Evolutionary conservation across 2,113 vertebrate species (phyloP), one percentile per base, ranked within the genome.

Genomic region (Leptodactylus fuscus): DNA sequence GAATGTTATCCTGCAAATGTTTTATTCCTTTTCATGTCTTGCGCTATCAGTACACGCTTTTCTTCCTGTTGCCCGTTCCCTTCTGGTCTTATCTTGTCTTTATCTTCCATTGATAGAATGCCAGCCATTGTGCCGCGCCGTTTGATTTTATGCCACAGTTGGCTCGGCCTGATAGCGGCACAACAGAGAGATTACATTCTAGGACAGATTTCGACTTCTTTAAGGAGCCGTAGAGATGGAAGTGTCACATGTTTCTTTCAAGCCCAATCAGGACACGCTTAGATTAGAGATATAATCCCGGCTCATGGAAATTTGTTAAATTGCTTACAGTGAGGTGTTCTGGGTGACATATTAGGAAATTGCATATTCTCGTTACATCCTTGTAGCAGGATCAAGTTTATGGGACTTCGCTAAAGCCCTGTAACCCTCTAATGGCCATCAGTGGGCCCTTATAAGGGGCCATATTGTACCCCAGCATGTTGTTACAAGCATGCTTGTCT

Each of bases 21-120:
- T 36, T 77, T 77, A 36, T 78, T 78, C 75, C 29, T 18, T 36
- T 55, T 60, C 9, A 44, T 80, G 77, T 58, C n/a, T 20, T 18
- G 32, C 3, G 55, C 77, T 44, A n/a, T 79, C 10, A 5, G 49
- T 58, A 32, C 51, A 24, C 32, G 12, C 5, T 16, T 24, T 44
- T 18, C 32, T 41, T 60, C 34, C 51, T 41, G 53, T 49, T 27
- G 34, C 53, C 32, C 34, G 20, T 60, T 41, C 2, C 51, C 55
- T 53, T 38, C n/a, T n/a, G n/a, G 29, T 77, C 29, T 36, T 36
- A 46, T 34, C 53, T 78, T 38, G 34, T 58, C 58, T 41, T 44
- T 80, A 62, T 55, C 77, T 44, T 18, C 51, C 34, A 38, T 55
- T 58, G 49, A 79, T 58, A 60, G 20, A n/a, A n/a, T n/a, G 32